Conservation (phyloP, 2,888 invertebrate genomes). For the Norana najaformis region DNA sequence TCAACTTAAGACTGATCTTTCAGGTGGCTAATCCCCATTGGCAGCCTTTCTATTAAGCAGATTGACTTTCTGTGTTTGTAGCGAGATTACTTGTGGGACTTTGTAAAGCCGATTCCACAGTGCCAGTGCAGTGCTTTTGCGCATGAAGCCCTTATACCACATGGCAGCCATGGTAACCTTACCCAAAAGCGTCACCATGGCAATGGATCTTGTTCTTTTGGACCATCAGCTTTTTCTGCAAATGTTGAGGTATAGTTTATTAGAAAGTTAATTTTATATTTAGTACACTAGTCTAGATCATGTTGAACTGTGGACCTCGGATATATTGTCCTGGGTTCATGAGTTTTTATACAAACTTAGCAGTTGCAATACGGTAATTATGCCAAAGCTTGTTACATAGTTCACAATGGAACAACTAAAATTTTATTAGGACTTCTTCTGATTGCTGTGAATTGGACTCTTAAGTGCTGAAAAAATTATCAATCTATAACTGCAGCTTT, state of each 20-base stretch:
- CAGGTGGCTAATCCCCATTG: too few species aligned
- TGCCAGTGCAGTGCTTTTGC: not conserved
- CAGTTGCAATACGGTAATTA: too few species aligned
- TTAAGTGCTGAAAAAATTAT: too few species aligned
- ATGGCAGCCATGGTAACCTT: not conserved
- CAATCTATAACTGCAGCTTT: too few species aligned
- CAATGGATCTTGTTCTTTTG: not conserved
- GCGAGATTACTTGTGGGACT: constrained; percentile 20
- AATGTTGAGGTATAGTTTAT: not conserved
- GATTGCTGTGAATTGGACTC: too few species aligned
- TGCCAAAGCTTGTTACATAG: too few species aligned
- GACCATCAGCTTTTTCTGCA: not conserved
- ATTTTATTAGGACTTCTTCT: too few species aligned
- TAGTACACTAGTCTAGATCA: not conserved
- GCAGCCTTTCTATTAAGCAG: too few species aligned
- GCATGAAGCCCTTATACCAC: not conserved
- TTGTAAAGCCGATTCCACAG: not conserved
- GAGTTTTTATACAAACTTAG: not conserved
- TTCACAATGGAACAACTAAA: too few species aligned
- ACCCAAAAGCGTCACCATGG: not conserved
- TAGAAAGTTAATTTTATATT: too few species aligned
- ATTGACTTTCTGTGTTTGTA: not conserved
- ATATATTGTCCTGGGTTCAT: not conserved
- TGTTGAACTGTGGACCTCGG: not conserved
- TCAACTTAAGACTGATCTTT: too few species aligned